Evolutionary conservation across 2,797 vertebrate species (phyloP).

Genomic region (Scolopax bukidnonensis): DNA sequence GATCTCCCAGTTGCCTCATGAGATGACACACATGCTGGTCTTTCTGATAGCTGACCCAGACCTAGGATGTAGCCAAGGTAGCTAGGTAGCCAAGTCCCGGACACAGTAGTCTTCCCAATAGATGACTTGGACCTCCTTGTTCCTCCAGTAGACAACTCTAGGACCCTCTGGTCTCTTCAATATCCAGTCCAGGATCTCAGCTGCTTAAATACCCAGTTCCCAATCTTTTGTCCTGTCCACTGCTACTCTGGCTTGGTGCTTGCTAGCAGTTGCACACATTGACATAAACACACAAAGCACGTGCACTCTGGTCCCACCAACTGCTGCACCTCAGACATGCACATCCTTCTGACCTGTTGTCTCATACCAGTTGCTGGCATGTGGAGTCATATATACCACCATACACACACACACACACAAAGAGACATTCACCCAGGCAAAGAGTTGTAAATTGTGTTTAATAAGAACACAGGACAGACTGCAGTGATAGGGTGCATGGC

Average conservation of each 20-base stretch:
- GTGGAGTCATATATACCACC: background rate
- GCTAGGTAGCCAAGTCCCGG: background rate
- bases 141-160: background rate
- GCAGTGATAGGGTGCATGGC: background rate
- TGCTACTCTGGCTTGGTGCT: background rate
- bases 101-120: background rate
- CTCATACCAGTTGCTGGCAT: background rate
- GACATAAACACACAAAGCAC: too few species aligned
- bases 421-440: background rate
- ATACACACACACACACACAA: background rate
- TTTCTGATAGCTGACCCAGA: background rate
- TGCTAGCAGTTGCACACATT: background rate
- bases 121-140: background rate
- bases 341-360: background rate
- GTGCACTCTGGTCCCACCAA: background rate
- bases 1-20: background rate
- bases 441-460: background rate
- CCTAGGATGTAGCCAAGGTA: background rate
- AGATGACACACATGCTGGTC: background rate
- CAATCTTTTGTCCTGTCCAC: background rate
- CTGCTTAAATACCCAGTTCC: background rate
- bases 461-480: background rate
- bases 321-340: background rate
- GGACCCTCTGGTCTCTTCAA: rapidly evolving
- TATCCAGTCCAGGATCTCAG: background rate